Base-by-base conservation (phyloP, 37 sponge, comb jelly and placozoan species). In the Theonella swinhoei region DNA sequence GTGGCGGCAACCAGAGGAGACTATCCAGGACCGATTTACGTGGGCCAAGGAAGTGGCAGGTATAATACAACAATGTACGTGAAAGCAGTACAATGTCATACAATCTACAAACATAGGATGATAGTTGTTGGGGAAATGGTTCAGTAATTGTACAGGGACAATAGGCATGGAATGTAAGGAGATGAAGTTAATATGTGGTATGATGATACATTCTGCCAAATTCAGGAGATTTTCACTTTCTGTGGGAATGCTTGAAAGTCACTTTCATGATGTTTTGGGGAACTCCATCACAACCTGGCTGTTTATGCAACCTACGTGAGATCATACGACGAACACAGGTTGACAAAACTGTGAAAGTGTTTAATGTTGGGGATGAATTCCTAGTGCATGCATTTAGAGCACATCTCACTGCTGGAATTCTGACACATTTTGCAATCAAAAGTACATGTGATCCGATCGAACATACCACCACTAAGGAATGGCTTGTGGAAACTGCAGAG, bases 401-500 rank as follows among this genome's bases (percentile, higher is more conserved):
- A 1, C 72, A 81, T 43, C 36, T 81, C 1, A 31, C 3, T 4
- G 59, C 82, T 29, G 41, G 28, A 26, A 78, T 78, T 17, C 29
- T n/a, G 19, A 19, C 3, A 64, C 78, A 26, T 4, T 39, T 77
- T 3, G 4, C n/a, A 17, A 28, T 77, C 9, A 62, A 28, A 23
- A 25, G 36, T 23, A 14, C 42, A 32, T 17, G 37, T n/a, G 67
- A 39, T 25, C 31, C 39, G 3, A 77, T 77, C 23, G 25, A 38
- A 58, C 72, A 71, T 24, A 1, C 11, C 3, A 24, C 2, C n/a
- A 47, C 82, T 4, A 59, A 47, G 24, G 38, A 54, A 24, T 81
- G 82, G 82, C 61, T 81, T 2, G 61, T 58, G 19, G 72, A 81
- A 20, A 81, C 61, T 35, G 82, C 82, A 39, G 62, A 80, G 33